Evolutionary conservation across 2,888 invertebrate species (phyloP), one percentile per base, ranked within the genome.

Genomic region (Agelastica alni): DNA sequence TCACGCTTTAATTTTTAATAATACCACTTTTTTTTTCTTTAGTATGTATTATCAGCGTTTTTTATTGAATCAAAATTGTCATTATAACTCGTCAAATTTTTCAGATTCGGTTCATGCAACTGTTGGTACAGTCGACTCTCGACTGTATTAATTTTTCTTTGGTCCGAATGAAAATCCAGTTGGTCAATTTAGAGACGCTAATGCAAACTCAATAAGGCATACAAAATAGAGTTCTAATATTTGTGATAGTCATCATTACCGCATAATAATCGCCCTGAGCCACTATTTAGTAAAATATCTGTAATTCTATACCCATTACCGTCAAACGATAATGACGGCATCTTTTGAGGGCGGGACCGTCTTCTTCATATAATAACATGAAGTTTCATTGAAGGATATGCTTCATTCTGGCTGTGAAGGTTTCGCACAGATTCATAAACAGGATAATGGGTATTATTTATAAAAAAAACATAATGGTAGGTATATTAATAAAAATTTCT

Each of bases 261-360:
- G 22, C 46, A 28, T 20, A 47, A n/a, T n/a, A n/a, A 46, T 10
- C 43, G 65, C 66, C 64, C 52, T 52, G 26, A 60, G 66, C 64
- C 32, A 58, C 60, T 64, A 62, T 65, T 65, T 65, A 65, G 63
- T 60, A 56, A 63, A 64, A 66, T 66, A 63, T 66, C 64, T 61
- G 65, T 66, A 65, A 65, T 66, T 56, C 63, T 61, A 66, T 62
- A 64, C 64, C 63, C 60, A 63, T 64, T 64, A 66, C 63, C 62
- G 62, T 57, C 47, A 53, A 59, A 62, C n/a, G 61, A 64, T 64
- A 63, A 64, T 64, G 60, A 60, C 46, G 56, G 59, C 46, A 61
- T 59, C 58, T 58, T 46, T 20, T 48, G 60, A 58, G 56, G 61
- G 63, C 62, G 63, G 63, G 61, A 56, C 53, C 53, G 52, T 17